phyloP scores from a whole-genome alignment of 2,113 vertebrate species.

The Cyprinus carpio region DNA sequence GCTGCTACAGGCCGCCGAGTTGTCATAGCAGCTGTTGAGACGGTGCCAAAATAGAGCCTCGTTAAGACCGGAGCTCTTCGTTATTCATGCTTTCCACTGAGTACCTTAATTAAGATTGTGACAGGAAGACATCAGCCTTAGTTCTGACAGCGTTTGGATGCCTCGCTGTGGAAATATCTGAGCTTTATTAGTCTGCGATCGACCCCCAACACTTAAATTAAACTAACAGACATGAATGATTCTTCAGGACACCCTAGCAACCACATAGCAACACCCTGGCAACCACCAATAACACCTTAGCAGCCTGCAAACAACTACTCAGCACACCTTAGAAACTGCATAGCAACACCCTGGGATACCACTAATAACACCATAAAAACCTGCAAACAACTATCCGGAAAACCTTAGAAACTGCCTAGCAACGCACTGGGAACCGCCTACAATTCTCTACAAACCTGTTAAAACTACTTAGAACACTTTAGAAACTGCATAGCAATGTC shows the following conservation, averaged over 20 bases:
- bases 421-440: neutral
- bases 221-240: neutral
- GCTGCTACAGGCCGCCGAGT: constrained; percentile 23
- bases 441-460: too few species aligned
- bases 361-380: neutral
- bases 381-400: neutral
- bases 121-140: constrained; percentile 19
- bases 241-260: neutral
- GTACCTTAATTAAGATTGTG: constrained; percentile 21
- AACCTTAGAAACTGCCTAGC: neutral
- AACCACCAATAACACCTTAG: neutral
- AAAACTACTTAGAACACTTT: too few species aligned
- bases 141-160: neutral
- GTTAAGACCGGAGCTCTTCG: constrained; percentile 32
- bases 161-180: neutral
- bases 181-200: neutral
- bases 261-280: neutral
- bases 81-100: constrained; percentile 20
- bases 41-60: constrained; percentile 40
- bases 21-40: constrained; percentile 41
- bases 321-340: neutral
- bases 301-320: neutral
- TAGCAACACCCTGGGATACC: neutral
- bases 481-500: too few species aligned
- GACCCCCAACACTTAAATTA: neutral